phyloP scores from a whole-genome alignment of 1,140 invertebrate genomes.

The Aleiodes sp. region DNA sequence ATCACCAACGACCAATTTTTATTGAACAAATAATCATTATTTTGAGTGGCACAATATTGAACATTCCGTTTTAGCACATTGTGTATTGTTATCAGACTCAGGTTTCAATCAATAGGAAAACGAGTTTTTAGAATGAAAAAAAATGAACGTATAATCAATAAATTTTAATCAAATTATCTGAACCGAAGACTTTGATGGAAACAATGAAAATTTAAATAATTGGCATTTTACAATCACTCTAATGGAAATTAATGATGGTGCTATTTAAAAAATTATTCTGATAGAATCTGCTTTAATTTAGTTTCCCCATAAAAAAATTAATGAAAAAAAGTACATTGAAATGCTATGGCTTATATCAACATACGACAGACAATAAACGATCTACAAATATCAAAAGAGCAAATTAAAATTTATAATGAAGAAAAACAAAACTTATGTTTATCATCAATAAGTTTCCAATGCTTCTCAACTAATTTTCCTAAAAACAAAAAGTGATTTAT shows the following conservation, averaged over 20 bases:
- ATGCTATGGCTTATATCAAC: slow-evolving; percentile 41
- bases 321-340: neutral
- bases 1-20: neutral
- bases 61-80: neutral
- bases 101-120: neutral
- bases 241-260: slow-evolving; percentile 8
- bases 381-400: slow-evolving; percentile 59
- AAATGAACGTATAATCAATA: neutral
- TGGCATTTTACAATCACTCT: slow-evolving; percentile 3
- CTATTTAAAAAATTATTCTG: slow-evolving; percentile 19
- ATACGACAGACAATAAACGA: slow-evolving; percentile 61
- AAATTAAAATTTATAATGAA: neutral
- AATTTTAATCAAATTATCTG: neutral
- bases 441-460: too few relatives aligned
- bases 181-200: neutral
- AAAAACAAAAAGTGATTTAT: neutral
- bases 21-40: neutral
- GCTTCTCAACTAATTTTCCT: too few relatives aligned
- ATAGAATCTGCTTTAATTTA: neutral
- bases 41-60: neutral
- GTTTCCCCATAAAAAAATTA: neutral
- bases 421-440: neutral
- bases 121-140: too few relatives aligned
- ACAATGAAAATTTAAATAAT: neutral
- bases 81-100: neutral